Conservation (phyloP, 2,888 invertebrate genomes). For the Brenthis daphne region DNA sequence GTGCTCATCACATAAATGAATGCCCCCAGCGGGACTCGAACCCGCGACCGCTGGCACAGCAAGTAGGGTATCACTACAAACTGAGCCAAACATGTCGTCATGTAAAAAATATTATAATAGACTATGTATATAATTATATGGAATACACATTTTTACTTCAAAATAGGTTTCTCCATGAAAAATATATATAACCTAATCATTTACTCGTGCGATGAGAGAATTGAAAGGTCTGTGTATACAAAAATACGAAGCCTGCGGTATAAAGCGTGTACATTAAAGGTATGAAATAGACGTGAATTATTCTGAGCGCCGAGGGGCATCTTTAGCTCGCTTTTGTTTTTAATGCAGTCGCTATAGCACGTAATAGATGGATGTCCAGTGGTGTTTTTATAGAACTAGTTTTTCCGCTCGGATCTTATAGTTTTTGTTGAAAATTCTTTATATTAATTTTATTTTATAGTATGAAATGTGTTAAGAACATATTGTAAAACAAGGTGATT, state of each 20-base stretch:
- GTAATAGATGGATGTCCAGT: constrained; percentile 8
- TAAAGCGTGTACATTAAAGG: constrained; percentile 25
- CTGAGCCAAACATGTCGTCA: too few relatives aligned
- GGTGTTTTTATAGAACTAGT: constrained; percentile 2
- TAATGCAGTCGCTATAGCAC: constrained; percentile 13
- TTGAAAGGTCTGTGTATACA: constrained; percentile 11
- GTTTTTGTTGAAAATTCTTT: constrained; percentile 2
- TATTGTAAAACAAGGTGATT: too few relatives aligned
- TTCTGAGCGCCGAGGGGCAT: constrained; percentile 26
- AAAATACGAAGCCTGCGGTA: constrained; percentile 11
- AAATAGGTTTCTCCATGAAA: background rate
- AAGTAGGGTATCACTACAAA: too few relatives aligned
- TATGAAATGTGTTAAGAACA: too few relatives aligned
- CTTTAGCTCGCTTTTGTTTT: constrained; percentile 21
- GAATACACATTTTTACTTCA: too few relatives aligned
- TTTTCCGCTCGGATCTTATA: background rate
- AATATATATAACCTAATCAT: constrained; percentile 11
- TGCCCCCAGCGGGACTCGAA: too few relatives aligned
- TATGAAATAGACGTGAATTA: constrained; percentile 31
- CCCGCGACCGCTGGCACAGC: too few relatives aligned
- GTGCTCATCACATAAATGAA: too few relatives aligned
- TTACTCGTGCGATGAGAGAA: constrained; percentile 9
- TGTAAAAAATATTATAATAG: too few relatives aligned
- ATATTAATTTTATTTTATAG: background rate
- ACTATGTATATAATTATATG: too few relatives aligned